Conservation (phyloP, 2,797 vertebrate species). For the Notolabrus celidotus region DNA sequence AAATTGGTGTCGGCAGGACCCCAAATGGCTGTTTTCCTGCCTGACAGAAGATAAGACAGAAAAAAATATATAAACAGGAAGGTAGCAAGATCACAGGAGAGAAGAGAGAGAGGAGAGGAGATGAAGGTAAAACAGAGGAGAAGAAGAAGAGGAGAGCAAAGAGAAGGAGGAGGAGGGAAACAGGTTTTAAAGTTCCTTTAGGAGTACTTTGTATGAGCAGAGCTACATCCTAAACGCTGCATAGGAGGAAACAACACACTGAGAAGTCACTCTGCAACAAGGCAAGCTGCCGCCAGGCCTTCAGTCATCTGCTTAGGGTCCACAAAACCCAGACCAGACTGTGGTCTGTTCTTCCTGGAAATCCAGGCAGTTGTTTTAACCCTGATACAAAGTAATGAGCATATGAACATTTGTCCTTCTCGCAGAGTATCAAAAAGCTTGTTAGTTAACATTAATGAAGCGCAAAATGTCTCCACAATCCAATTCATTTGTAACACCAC, state of each 20-base stretch:
- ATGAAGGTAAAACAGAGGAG: conserved; percentile 18
- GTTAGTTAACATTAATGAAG: not conserved
- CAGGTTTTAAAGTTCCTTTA: not conserved
- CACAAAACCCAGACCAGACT: not conserved
- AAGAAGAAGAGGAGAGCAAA: not conserved
- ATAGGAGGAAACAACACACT: not conserved
- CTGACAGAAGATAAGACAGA: conserved; percentile 77
- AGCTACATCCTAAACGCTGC: not conserved
- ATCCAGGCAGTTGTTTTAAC: conserved; percentile 2
- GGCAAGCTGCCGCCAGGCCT: not conserved
- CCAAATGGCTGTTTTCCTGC: conserved; percentile 82
- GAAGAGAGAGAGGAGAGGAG: conserved; percentile 37
- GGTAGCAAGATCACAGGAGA: conserved; percentile 51
- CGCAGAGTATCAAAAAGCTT: not conserved
- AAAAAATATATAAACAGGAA: conserved; percentile 58
- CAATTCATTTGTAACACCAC: not conserved
- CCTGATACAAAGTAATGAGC: not conserved
- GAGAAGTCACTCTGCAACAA: too few species aligned
- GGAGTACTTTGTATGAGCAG: not conserved
- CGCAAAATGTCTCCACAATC: not conserved
- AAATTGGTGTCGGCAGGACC: conserved; percentile 82
- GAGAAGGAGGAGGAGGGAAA: not conserved
- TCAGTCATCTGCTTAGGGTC: not conserved
- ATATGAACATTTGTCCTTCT: fast-evolving
- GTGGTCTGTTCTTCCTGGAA: not conserved